Evolutionary conservation across 2,888 invertebrate genomes (phyloP), one percentile per base, ranked within the genome.

Genomic region (Lagria hirta): DNA sequence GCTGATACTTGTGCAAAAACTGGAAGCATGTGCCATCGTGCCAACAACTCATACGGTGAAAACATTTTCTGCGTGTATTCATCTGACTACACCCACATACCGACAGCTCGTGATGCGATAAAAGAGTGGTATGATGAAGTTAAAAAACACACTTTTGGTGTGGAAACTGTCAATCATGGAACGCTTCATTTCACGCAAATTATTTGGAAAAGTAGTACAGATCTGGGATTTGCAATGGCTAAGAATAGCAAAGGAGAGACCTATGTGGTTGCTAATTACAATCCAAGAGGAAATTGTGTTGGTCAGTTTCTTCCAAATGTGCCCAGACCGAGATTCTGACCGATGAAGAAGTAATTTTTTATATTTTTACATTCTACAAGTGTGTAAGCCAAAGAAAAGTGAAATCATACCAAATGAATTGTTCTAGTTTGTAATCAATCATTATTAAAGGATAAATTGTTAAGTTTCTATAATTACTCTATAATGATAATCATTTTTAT

Each of bases 231-330:
- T 8, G 88, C 83, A 2, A 75, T 83, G 62, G 82, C 86, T 0
- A 77, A 82, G 58, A 82, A 83, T 57, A 81, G 82, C 35, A 82
- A 83, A 43, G 91, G 88, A 1, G 86, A 86, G 65, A 79, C 88
- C 1, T 87, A 87, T 57, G 88, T 93, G 1, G 92, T 94, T 0
- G 88, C 85, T 34, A 88, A 89, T 68, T 92, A 92, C 62, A 78
- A 79, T 61, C 91, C 92, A 1, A 82, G 89, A 1, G 92, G 92
- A 7, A 92, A 92, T 63, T 83, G 79, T 57, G 76, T 82, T 26
- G 85, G 85, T 0, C 81, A 83, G 52, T 87, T 86, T 57, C 69
- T 73, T 1, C 79, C 78, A 40, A 86, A 87, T 60, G 85, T 87
- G 3, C 75, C 77, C 3, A 83, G 81, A 15, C 76, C 77, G 4